Evolutionary conservation across 2,113 vertebrate species (phyloP).

Genomic region (Zapus hudsonius): DNA sequence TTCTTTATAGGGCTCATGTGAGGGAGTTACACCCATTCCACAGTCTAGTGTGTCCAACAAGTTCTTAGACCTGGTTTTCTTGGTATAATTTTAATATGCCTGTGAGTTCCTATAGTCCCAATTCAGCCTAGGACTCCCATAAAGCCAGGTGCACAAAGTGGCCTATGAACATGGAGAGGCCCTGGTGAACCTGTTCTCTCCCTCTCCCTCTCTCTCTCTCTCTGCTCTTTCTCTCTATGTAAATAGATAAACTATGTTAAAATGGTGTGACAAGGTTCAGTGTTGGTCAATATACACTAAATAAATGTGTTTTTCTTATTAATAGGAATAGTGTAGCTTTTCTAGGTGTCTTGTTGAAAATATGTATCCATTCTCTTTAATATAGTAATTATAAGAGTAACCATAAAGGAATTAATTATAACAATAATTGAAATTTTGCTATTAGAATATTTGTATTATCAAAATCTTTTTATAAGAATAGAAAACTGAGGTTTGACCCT

Average conservation of each 20-base stretch:
- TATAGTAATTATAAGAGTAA: not conserved
- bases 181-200: no score
- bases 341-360: not conserved
- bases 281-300: not conserved
- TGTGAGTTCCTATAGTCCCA: no score
- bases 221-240: no score
- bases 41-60: no score
- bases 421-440: not conserved
- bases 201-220: no score
- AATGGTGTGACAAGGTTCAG: not conserved
- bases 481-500: not conserved
- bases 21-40: no score
- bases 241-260: not conserved
- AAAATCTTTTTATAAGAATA: not conserved
- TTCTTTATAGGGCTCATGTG: no score
- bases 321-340: not conserved
- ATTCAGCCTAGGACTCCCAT: no score
- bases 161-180: no score
- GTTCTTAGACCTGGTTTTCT: no score
- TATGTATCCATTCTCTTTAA: not conserved
- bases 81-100: no score
- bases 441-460: not conserved
- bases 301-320: not conserved
- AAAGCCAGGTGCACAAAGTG: no score
- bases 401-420: not conserved